A percentile compares a stretch with the other conserved stretches of the same genome.
phyloP scores from a whole-genome alignment of 2,797 vertebrate genomes.

The Clarias pachynema region DNA sequence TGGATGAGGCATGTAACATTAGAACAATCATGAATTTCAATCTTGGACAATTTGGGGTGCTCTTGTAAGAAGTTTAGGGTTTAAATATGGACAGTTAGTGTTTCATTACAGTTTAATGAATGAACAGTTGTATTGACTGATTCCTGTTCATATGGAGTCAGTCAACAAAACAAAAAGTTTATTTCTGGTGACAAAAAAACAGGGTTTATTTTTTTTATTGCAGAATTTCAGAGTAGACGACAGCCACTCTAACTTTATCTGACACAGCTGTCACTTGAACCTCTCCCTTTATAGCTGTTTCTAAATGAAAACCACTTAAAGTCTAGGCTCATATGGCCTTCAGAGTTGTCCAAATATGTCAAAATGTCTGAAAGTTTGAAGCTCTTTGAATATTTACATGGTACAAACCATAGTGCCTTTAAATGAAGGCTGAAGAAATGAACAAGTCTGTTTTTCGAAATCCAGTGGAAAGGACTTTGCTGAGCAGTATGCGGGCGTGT shows the following conservation, averaged over 20 bases:
- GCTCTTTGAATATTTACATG: constrained; percentile 17
- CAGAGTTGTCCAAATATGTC: background rate
- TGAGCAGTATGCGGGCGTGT: background rate
- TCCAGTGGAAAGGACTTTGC: background rate
- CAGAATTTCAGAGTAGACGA: constrained; percentile 8
- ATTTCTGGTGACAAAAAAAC: background rate
- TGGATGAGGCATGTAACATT: too few relatives aligned
- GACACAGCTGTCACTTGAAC: constrained; percentile 12
- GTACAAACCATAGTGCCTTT: constrained; percentile 10
- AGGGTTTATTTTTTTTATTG: background rate
- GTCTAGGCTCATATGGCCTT: background rate
- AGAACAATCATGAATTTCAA: too few relatives aligned
- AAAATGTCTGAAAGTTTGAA: background rate
- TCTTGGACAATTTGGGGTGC: too few relatives aligned
- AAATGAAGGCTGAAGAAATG: constrained; percentile 14
- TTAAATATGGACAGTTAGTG: background rate
- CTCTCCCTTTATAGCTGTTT: constrained; percentile 3
- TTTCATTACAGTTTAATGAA: background rate
- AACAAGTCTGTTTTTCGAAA: background rate
- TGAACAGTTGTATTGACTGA: background rate
- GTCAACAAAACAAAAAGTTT: constrained; percentile 8
- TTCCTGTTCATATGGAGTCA: background rate
- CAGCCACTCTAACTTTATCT: constrained; percentile 16
- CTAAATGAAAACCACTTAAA: constrained; percentile 30
- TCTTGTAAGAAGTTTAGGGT: too few relatives aligned